Evolutionary conservation across 2,113 vertebrate genomes (phyloP).

Genomic region (Eulemur macaco): DNA sequence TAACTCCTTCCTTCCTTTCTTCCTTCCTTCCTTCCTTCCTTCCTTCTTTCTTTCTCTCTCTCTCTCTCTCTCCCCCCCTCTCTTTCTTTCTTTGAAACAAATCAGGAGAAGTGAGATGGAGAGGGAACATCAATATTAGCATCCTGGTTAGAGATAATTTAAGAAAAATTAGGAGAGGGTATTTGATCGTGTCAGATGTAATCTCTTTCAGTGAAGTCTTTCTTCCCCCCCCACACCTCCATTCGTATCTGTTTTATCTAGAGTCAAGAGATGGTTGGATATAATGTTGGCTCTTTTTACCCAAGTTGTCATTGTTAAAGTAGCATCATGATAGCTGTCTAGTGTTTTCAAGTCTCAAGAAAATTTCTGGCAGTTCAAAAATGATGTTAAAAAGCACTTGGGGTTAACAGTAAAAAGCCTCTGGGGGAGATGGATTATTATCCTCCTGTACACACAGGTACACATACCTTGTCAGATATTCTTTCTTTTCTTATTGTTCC

Average conservation of each 20-base stretch:
- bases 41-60: too few species aligned
- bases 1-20: neutral
- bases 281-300: neutral
- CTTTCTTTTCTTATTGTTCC: neutral
- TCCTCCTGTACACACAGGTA: neutral
- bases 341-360: neutral
- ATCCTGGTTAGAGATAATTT: conserved; percentile 20
- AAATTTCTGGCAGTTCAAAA: conserved; percentile 33
- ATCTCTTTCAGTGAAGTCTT: neutral
- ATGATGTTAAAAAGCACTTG: neutral
- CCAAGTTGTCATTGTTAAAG: conserved; percentile 5
- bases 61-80: neutral
- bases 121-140: neutral
- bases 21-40: neutral
- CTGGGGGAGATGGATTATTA: neutral
- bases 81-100: neutral
- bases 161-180: neutral
- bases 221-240: neutral
- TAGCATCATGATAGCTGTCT: neutral
- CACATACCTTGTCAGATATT: neutral
- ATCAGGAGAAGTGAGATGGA: neutral
- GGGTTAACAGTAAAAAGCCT: neutral
- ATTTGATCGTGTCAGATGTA: neutral
- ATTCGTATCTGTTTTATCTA: neutral
- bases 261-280: neutral